A percentile compares a stretch with the other conserved stretches of the same genome.
phyloP scores from a whole-genome alignment of 2,797 vertebrate genomes.

The Poecilia wingei region DNA sequence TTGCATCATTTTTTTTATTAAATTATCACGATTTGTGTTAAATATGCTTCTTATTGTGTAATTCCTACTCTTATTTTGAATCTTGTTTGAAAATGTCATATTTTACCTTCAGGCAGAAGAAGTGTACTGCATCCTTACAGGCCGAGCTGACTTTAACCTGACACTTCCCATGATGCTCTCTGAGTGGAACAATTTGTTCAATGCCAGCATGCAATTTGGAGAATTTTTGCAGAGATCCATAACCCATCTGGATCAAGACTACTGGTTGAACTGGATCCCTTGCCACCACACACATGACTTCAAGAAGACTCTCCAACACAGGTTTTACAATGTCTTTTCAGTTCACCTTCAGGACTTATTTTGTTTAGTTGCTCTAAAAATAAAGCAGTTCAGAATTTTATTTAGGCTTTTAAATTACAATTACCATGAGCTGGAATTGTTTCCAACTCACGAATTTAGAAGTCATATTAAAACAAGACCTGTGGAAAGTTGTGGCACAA shows the following conservation, averaged over 20 bases:
- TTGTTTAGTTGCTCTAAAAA: slow-evolving; percentile 4
- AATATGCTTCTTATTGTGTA: not conserved
- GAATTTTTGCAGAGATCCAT: slow-evolving; percentile 12
- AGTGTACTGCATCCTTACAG: slow-evolving; percentile 21
- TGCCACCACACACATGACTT: slow-evolving; percentile 43
- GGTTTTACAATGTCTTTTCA: slow-evolving; percentile 55
- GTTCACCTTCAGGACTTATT: not conserved
- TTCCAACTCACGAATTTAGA: not conserved
- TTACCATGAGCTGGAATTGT: not conserved
- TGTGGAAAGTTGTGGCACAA: not conserved
- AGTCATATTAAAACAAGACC: not conserved
- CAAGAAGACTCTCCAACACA: slow-evolving; percentile 59
- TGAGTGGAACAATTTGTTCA: slow-evolving; percentile 72
- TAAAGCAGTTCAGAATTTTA: not conserved
- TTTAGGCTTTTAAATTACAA: not conserved
- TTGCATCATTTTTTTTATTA: not conserved
- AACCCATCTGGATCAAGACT: slow-evolving; percentile 28
- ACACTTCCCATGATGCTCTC: slow-evolving; percentile 76
- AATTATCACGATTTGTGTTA: not conserved
- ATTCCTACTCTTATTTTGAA: not conserved
- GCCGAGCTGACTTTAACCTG: slow-evolving; percentile 37
- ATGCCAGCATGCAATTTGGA: slow-evolving; percentile 36
- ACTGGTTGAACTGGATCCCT: slow-evolving; percentile 64
- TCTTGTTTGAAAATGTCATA: not conserved
- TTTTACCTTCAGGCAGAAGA: slow-evolving; percentile 45